A percentile compares a stretch with the other conserved stretches of the same genome.
Evolutionary conservation across 2,113 vertebrate genomes (phyloP).

Genomic region (Donacobius atricapilla): DNA sequence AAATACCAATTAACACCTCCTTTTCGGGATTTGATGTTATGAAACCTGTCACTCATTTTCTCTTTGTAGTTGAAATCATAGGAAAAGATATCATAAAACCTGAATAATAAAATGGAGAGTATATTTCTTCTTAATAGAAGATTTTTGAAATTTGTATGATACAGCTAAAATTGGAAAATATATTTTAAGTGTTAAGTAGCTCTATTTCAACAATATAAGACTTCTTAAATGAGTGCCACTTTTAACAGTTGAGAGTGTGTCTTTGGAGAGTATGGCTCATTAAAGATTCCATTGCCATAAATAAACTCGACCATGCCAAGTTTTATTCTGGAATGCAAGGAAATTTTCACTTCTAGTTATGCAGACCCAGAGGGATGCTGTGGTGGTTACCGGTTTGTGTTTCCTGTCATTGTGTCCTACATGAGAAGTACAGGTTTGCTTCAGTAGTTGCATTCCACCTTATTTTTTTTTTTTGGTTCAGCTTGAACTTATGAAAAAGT

Average conservation of each 20-base stretch:
- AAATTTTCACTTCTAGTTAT: not conserved
- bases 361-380: not conserved
- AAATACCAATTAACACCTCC: slow-evolving; percentile 14
- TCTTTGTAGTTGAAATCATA: not conserved
- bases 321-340: not conserved
- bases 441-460: not conserved
- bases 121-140: not conserved
- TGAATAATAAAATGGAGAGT: not conserved
- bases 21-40: not conserved
- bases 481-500: not conserved
- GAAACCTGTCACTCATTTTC: not conserved
- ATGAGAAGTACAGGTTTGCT: not conserved
- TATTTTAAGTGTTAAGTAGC: not conserved
- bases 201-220: not conserved
- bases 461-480: not conserved
- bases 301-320: not conserved
- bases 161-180: not conserved
- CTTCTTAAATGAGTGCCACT: not conserved
- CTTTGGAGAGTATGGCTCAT: not conserved
- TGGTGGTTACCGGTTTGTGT: not conserved
- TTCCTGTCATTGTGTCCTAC: not conserved
- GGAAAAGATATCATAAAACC: not conserved
- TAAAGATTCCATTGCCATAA: not conserved
- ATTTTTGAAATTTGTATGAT: not conserved
- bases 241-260: not conserved